Conservation (phyloP, 92 coral and sea anemone genomes). For the Bergia sp. region DNA sequence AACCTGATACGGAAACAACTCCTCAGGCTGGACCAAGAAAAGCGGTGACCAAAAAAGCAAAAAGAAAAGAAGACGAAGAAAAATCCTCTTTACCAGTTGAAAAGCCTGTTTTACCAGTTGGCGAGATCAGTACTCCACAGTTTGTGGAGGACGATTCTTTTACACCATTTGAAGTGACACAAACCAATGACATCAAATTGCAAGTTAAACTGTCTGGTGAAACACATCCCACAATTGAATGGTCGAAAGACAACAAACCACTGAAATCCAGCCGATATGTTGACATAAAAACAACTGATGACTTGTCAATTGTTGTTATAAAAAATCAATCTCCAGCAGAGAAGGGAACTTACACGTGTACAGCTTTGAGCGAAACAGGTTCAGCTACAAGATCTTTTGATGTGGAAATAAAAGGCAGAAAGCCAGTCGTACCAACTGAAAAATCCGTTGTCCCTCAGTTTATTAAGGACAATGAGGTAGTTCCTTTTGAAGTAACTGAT, state of each 20-base stretch:
- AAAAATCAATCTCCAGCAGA: constrained; percentile 30
- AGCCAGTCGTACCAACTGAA: constrained; percentile 20
- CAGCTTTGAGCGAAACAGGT: constrained; percentile 47
- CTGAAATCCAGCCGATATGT: constrained; percentile 58
- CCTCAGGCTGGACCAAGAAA: not conserved
- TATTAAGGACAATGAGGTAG: constrained; percentile 43
- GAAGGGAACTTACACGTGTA: constrained; percentile 53
- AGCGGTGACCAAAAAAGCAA: not conserved
- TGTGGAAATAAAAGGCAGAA: constrained; percentile 66
- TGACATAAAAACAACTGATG: constrained; percentile 18
- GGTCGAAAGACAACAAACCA: constrained; percentile 59
- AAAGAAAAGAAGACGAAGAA: not conserved
- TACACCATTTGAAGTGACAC: constrained; percentile 72
- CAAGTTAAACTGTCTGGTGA: constrained; percentile 78
- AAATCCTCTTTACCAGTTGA: not conserved
- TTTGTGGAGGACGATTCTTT: constrained; percentile 25
- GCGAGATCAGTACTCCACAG: constrained; percentile 7
- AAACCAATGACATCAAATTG: constrained; percentile 63
- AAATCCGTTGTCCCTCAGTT: constrained; percentile 50
- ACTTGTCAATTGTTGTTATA: constrained; percentile 12
- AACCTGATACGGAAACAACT: not conserved
- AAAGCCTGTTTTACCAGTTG: constrained; percentile 4
- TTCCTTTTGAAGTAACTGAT: constrained; percentile 63
- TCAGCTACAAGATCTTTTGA: constrained; percentile 66
- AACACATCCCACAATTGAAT: constrained; percentile 51